A percentile compares a stretch with the other conserved stretches of the same genome.
Evolutionary conservation across 2,888 invertebrate genomes (phyloP).

Genomic region (Halictus quadricinctus): DNA sequence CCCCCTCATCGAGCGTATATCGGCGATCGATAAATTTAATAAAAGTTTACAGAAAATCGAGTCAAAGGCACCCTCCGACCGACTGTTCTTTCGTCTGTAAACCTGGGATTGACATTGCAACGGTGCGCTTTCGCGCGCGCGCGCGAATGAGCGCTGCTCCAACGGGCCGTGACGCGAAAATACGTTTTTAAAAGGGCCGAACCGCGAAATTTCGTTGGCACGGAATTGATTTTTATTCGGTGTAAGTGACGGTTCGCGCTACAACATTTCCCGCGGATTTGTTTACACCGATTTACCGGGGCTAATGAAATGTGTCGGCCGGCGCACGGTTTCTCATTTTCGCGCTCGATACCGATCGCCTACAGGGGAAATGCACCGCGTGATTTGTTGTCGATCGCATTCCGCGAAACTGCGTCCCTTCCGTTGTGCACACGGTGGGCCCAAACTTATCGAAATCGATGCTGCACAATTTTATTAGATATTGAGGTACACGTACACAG

Average conservation of each 20-base stretch:
- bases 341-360: not conserved
- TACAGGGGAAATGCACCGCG: not conserved
- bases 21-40: conserved; percentile 66
- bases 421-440: not conserved
- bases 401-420: not conserved
- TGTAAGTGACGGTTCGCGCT: not conserved
- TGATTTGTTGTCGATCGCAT: not conserved
- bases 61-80: conserved; percentile 38
- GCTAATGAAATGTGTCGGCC: conserved; percentile 18
- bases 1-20: conserved; percentile 36
- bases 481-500: too few species aligned
- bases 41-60: conserved; percentile 57
- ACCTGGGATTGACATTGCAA: conserved; percentile 20
- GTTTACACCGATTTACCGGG: conserved; percentile 35
- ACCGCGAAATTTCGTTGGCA: conserved; percentile 25
- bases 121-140: not conserved
- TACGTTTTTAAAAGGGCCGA: conserved; percentile 34
- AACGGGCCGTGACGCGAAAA: conserved; percentile 13
- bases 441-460: not conserved
- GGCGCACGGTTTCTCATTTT: conserved; percentile 10
- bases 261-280: conserved; percentile 12
- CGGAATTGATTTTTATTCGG: conserved; percentile 38
- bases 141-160: not conserved
- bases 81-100: conserved; percentile 13
- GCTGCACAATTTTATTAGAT: not conserved